Evolutionary conservation across 2,113 vertebrate species (phyloP), one percentile per base, ranked within the genome.

Genomic region (Castor canadensis): DNA sequence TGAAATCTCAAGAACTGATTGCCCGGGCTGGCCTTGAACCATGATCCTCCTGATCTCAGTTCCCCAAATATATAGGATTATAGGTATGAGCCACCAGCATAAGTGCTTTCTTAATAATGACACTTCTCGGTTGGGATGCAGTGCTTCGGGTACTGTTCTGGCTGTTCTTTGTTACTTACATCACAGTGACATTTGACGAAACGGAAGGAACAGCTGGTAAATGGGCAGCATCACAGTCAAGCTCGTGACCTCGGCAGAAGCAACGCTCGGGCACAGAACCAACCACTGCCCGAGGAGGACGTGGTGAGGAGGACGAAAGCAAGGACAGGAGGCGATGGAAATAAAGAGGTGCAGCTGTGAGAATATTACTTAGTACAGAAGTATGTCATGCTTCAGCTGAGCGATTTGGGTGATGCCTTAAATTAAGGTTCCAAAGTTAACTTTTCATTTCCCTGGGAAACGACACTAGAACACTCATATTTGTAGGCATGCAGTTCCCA

Each of bases 131-230:
- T 2, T 93, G 17, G 35, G 67, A 69, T 62, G 81, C 40, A 4
- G 0, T 38, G 80, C 60, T 49, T 26, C 28, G n/a, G 45, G 5
- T 71, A 40, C 24, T 40, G 16, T 71, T 32, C 92, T 54, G 32
- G 81, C 66, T 82, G 64, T 20, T 97, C 73, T 96, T 79, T 84
- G 98, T 84, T 97, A 99, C 99, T 99, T 98, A 99, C 99, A 99
- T 99, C 95, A 98, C 96, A 69, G 99, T 99, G 97, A 99, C 97
- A 87, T 99, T 99, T 60, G 99, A 96, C 35, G 99, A 99, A 94
- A 99, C 98, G 1, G 96, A 97, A 1, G 99, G 99, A 84, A 99
- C 93, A 26, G 98, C 96, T 94, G 73, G 98, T 90, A 99, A 98
- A 89, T 98, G 97, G 84, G 98, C 98, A 81, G 96, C 98, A n/a